Base-by-base conservation (phyloP, 2,888 invertebrate species). In the Cryptosula pallasiana region DNA sequence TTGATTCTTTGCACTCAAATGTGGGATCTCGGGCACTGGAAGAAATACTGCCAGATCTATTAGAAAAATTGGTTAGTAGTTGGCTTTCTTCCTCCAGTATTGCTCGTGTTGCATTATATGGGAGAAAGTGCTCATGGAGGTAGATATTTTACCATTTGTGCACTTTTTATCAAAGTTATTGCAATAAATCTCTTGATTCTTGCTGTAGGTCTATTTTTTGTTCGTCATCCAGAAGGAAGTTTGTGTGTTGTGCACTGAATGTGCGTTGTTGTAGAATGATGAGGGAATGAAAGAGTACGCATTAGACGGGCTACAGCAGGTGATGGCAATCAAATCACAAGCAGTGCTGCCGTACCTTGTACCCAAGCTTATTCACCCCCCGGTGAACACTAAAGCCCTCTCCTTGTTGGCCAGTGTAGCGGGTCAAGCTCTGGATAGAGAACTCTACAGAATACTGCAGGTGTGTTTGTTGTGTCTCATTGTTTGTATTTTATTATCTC, bases 331-430 rank as follows among this genome's bases (percentile, higher is more conserved):
- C 73, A 98, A 97, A 87, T 94, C 95, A 0, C 89, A 93, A 77
- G 95, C 95, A 0, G 96, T 98, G 72, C 87, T 99, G 77, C 98
- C 98, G 0, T 97, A 96, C 86, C 89, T 99, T 75, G 92, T 99
- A 74, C 98, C 98, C 1, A 92, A 95, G 87, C 87, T 99, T 80
- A 95, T 94, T 0, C 90, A 91, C 5, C 89, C 90, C 3, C 94
- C 94, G 27, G 92, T 94, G 5, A 95, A 97, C 86, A 93, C 96
- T 20, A 92, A 93, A 86, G 97, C 96, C 0, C 87, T 98, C 72
- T 93, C 96, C 0, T 93, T 95, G 80, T 87, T 98, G 76, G 94
- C 96, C 0, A 92, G 95, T 34, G 96, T 96, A 2, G 95, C 97
- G 69, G 96, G 95, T 63, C 93, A 95, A 83, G 91, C 96, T 27